Percentiles rank a stretch among this genome's conserved stretches.
phyloP scores from a whole-genome alignment of 2,888 invertebrate species.

The Chloromyia formosa region DNA sequence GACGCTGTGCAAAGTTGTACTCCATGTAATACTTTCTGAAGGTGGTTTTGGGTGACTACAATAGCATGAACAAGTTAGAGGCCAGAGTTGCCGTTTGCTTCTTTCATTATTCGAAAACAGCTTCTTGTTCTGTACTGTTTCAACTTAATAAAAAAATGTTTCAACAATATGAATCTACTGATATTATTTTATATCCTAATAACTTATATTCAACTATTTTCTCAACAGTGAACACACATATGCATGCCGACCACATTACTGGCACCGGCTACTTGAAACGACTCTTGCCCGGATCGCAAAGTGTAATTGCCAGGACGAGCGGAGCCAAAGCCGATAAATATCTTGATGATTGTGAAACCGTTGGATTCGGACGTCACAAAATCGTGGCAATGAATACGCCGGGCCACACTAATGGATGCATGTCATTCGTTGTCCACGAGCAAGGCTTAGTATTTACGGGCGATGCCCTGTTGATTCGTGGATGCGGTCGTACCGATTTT shows the following conservation, averaged over 20 bases:
- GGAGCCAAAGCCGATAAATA: constrained; percentile 87
- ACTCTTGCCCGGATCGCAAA: constrained; percentile 75
- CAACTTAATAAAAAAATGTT: too few species aligned
- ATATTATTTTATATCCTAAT: too few species aligned
- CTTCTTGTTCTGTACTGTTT: too few species aligned
- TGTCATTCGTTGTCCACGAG: constrained; percentile 81
- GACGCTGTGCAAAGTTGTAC: too few species aligned
- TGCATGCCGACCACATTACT: constrained; percentile 98
- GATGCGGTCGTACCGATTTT: constrained; percentile 98
- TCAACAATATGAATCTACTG: too few species aligned
- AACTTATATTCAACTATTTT: too few species aligned
- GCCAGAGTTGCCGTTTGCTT: too few species aligned
- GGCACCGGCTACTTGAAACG: constrained; percentile 90
- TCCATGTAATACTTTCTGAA: too few species aligned
- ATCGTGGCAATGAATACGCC: constrained; percentile 82
- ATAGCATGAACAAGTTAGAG: too few species aligned
- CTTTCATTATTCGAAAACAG: too few species aligned
- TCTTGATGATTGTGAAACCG: constrained; percentile 75
- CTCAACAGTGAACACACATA: constrained; percentile 92
- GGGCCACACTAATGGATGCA: constrained; percentile 94
- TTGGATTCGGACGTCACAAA: constrained; percentile 78
- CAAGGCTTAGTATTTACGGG: constrained; percentile 92
- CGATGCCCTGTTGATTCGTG: constrained; percentile 91
- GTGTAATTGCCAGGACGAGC: constrained; percentile 82
- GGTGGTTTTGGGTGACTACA: too few species aligned